phyloP scores from a whole-genome alignment of 2,888 invertebrate species.

The Aphodius sticticus region DNA sequence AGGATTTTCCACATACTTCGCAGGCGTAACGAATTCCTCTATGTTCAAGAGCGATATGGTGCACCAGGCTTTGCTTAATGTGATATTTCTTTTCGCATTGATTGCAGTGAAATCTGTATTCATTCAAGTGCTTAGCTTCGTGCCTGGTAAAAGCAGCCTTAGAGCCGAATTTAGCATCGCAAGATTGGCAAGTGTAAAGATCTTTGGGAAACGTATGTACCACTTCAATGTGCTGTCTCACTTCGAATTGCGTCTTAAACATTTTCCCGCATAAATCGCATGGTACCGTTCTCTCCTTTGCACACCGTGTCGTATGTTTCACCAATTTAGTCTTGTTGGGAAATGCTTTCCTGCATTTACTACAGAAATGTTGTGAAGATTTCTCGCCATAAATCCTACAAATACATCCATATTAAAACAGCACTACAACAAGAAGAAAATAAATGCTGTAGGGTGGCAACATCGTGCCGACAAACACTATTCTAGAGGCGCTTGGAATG shows the following conservation, averaged over 20 bases:
- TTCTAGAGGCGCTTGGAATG: neutral
- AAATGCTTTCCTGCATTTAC: constrained; percentile 31
- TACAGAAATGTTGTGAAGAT: constrained; percentile 12
- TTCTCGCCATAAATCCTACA: neutral
- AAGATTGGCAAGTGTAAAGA: constrained; percentile 51
- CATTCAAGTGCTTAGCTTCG: constrained; percentile 47
- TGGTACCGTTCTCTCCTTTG: constrained; percentile 31
- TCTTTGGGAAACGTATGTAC: constrained; percentile 37
- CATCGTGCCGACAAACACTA: neutral
- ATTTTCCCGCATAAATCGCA: constrained; percentile 39
- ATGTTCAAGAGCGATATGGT: constrained; percentile 12
- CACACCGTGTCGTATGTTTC: constrained; percentile 30
- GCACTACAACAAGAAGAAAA: neutral
- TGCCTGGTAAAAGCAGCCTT: constrained; percentile 48
- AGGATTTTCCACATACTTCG: constrained; percentile 42
- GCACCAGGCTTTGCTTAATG: constrained; percentile 38
- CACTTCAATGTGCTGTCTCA: constrained; percentile 53
- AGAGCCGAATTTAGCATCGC: constrained; percentile 53
- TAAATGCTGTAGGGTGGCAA: neutral
- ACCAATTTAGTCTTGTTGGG: constrained; percentile 22
- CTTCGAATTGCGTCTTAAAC: constrained; percentile 45
- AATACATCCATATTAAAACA: neutral
- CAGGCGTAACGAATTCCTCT: constrained; percentile 36
- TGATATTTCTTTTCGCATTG: constrained; percentile 46
- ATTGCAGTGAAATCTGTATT: constrained; percentile 43